Evolutionary conservation across 2,113 vertebrate genomes (phyloP).

Genomic region (Onychostoma macrolepis): DNA sequence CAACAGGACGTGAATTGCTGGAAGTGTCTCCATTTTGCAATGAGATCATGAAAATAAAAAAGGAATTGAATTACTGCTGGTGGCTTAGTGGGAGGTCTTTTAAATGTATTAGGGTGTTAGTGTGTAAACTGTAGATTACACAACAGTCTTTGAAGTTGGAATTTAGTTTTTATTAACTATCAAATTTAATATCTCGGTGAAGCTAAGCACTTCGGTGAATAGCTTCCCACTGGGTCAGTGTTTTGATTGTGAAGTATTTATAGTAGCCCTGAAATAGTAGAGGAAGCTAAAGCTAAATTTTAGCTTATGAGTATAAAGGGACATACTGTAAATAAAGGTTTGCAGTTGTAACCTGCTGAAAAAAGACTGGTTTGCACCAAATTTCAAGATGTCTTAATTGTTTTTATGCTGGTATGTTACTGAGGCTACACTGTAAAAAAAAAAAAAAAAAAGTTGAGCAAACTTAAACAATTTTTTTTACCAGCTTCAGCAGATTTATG

Average conservation of each 20-base stretch:
- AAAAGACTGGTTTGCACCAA: background rate
- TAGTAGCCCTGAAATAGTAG: background rate
- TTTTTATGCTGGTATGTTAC: background rate
- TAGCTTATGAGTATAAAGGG: background rate
- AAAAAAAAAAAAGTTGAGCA: too few relatives aligned
- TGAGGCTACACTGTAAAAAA: background rate
- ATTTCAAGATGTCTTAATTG: background rate
- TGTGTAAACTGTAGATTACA: background rate
- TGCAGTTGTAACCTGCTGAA: background rate
- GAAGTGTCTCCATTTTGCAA: slow-evolving; percentile 1
- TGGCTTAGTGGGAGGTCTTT: background rate
- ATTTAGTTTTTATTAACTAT: background rate
- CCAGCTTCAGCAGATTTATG: too few relatives aligned
- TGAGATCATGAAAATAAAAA: slow-evolving; percentile 18
- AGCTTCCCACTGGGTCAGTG: background rate
- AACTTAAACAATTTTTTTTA: too few relatives aligned
- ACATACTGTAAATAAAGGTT: background rate
- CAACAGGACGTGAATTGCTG: background rate
- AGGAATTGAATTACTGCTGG: slow-evolving; percentile 16
- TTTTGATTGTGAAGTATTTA: background rate
- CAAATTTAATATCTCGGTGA: background rate
- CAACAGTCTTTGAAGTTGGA: background rate
- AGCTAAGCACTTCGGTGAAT: background rate
- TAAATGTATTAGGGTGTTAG: background rate
- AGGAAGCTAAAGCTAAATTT: background rate